Base-by-base conservation (phyloP, 1,140 invertebrate species). In the Heliconius eleuchia region DNA sequence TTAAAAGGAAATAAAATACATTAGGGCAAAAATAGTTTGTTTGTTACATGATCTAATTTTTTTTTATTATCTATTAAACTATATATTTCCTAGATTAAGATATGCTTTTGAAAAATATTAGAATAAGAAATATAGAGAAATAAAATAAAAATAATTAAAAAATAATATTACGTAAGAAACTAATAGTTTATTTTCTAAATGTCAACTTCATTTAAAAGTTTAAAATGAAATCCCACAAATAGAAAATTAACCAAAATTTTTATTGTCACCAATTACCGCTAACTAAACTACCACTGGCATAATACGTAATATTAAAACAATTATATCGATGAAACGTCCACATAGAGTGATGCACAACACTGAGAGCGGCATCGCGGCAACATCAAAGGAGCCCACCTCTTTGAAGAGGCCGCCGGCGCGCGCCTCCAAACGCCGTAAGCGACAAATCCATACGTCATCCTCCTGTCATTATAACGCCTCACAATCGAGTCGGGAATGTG, bases 361-460 rank as follows among this genome's bases (percentile, higher is more conserved):
- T 90, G 79, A 78, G 82, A 83, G 85, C 91, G 88, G 87, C 82
- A 86, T 85, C 86, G 91, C 92, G 92, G 92, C 91, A 90, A 90
- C 88, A 89, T 94, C 92, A 94, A 94, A 94, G 89, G 87, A 88
- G 92, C 81, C 92, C 92, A 94, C 92, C 92, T 93, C 92, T 94
- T 94, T 94, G 92, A 94, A 89, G 92, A 91, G 91, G 91, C 91
- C 92, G 92, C 82, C 86, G 92, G 92, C 92, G 91, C 92, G 92
- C 89, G 91, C 91, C 88, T 87, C 91, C 88, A 93, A 92, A 94
- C 88, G 92, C 92, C 92, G 87, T 94, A 94, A 94, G 92, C 92
- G 92, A 91, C 92, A 92, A 92, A 91, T 92, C 91, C 92, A 94
- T 94, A 94, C 92, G 92, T 94, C 92, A 94, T 94, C 91, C 91